Evolutionary conservation across 1,140 invertebrate genomes (phyloP).

Genomic region (Metopolophium dirhodum): DNA sequence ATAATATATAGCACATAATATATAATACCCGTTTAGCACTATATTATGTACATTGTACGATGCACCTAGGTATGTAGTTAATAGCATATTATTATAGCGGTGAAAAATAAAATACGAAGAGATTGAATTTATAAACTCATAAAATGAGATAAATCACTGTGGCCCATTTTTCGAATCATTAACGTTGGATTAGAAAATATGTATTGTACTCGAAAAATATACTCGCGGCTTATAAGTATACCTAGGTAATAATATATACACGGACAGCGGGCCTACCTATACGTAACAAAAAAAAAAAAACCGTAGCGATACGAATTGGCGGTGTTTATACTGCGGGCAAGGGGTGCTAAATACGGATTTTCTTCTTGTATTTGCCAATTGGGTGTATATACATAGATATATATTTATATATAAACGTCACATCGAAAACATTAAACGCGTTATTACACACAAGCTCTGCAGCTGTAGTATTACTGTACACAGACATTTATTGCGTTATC

Average conservation of each 20-base stretch:
- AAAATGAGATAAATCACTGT: slow-evolving; percentile 16
- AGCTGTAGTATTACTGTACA: not conserved
- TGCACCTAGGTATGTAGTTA: not conserved
- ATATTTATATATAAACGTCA: not conserved
- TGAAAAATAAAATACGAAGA: not conserved
- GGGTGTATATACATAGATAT: not conserved
- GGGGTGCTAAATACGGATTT: not conserved
- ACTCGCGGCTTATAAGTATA: not conserved
- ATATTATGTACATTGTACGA: not conserved
- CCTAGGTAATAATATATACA: not conserved
- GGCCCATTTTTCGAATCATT: slow-evolving; percentile 16
- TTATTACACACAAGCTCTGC: not conserved
- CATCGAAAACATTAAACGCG: not conserved
- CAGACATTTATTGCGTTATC: not conserved
- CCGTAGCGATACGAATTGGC: not conserved
- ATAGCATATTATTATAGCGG: not conserved
- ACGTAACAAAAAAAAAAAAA: not conserved
- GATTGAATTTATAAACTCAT: not conserved
- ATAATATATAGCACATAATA: not conserved
- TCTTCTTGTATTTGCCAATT: not conserved
- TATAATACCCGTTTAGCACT: not conserved
- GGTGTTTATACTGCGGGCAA: not conserved
- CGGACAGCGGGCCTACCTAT: not conserved
- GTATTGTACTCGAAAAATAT: not conserved
- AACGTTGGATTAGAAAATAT: slow-evolving; percentile 15